These are phyloP conservation scores for Orius insidiosus DNA, from an alignment of 1,140 invertebrate genomes.

Conservation along the genomic window DNA sequence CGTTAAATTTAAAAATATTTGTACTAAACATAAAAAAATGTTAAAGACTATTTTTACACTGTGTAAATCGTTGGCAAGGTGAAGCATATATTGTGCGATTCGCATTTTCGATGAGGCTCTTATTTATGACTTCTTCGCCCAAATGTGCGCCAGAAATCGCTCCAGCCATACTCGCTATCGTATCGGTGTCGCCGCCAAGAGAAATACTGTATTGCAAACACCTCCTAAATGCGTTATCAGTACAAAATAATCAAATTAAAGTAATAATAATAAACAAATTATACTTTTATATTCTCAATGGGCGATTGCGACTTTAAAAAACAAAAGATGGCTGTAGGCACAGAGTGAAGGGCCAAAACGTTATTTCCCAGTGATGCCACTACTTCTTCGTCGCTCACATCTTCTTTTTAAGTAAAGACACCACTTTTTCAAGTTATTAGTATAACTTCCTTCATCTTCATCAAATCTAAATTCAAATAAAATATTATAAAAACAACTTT, in stretches of 20 bases:
- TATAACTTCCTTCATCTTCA: slow-evolving; percentile 24
- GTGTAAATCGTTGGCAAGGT: slow-evolving; percentile 26
- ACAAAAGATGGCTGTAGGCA: slow-evolving; percentile 58
- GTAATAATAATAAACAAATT: slow-evolving; percentile 19
- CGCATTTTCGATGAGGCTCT: slow-evolving; percentile 40
- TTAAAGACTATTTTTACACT: neutral
- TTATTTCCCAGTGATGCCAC: slow-evolving; percentile 38
- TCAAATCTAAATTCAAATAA: slow-evolving; percentile 11
- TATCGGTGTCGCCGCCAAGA: slow-evolving; percentile 64
- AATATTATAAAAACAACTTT: no score
- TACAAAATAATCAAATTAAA: slow-evolving; percentile 20
- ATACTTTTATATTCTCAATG: slow-evolving; percentile 35
- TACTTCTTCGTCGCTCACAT: slow-evolving; percentile 31
- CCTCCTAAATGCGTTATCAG: slow-evolving; percentile 38
- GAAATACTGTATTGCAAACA: slow-evolving; percentile 51
- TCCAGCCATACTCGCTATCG: slow-evolving; percentile 62
- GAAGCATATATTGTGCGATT: slow-evolving; percentile 35
- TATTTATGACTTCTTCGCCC: slow-evolving; percentile 40
- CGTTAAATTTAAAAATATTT: no score
- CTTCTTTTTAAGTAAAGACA: slow-evolving; percentile 27
- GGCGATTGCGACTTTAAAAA: slow-evolving; percentile 42
- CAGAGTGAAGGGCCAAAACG: slow-evolving; percentile 46
- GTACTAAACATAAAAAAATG: no score
- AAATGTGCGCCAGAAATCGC: slow-evolving; percentile 56
- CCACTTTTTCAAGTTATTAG: slow-evolving; percentile 29